Conservation (phyloP, 2,797 vertebrate species). For the Huso huso region DNA sequence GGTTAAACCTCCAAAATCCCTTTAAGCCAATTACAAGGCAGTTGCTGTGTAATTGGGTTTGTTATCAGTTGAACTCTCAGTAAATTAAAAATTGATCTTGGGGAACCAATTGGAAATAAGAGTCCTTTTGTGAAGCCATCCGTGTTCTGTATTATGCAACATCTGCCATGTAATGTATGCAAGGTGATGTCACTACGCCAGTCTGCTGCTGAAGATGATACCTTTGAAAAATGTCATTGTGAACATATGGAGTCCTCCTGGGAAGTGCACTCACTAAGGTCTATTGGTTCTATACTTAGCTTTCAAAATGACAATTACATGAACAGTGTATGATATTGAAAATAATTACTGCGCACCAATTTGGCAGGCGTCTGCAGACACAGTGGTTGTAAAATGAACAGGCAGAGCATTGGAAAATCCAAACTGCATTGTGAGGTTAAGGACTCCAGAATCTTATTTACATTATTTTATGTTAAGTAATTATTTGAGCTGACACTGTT, state of each 20-base stretch:
- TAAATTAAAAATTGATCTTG: constrained; percentile 71
- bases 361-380: too few relatives aligned
- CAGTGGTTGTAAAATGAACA: too few relatives aligned
- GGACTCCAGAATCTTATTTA: too few relatives aligned
- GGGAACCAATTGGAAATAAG: constrained; percentile 45
- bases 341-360: not conserved
- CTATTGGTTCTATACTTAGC: not conserved
- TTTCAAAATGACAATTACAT: constrained; percentile 1
- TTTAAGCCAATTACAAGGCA: constrained; percentile 61
- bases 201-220: constrained; percentile 27
- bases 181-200: not conserved
- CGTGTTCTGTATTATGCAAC: constrained; percentile 29
- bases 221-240: constrained; percentile 21
- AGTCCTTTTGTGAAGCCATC: constrained; percentile 26
- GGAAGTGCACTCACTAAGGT: not conserved
- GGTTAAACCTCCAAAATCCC: constrained; percentile 31
- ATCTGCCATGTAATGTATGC: constrained; percentile 37
- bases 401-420: too few relatives aligned
- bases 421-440: too few relatives aligned
- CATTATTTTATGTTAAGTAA: too few relatives aligned
- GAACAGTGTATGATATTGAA: not conserved
- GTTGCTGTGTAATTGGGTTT: constrained; percentile 67
- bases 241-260: constrained; percentile 38
- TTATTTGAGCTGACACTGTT: too few relatives aligned
- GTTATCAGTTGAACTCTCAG: constrained; percentile 64